Conservation (phyloP, 35 echinoderm and acorn worm species). For the Lytechinus pictus region DNA sequence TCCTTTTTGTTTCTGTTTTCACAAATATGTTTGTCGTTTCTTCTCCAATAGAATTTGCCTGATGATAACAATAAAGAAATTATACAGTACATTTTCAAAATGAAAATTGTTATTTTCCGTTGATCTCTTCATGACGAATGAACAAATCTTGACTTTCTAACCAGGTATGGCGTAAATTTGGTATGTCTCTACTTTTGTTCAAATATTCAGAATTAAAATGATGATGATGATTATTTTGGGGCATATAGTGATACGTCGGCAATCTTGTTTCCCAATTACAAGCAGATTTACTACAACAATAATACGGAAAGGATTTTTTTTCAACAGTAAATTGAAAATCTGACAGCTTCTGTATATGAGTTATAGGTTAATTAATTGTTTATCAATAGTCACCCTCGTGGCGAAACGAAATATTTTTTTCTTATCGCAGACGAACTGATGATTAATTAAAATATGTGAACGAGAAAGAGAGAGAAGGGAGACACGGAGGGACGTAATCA, state of each 20-base stretch:
- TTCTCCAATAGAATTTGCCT: no score
- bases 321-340: not conserved
- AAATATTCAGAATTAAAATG: not conserved
- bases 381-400: not conserved
- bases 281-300: not conserved
- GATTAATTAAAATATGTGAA: not conserved
- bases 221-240: not conserved
- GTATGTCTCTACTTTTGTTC: not conserved
- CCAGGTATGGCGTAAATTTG: not conserved
- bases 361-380: not conserved
- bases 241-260: no score
- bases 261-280: no score
- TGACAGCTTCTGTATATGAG: not conserved
- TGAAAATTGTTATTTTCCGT: not conserved
- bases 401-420: not conserved
- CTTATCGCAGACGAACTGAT: not conserved
- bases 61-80: no score
- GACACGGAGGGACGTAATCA: not conserved
- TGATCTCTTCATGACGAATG: not conserved
- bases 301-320: not conserved
- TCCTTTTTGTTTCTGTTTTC: no score
- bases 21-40: no score
- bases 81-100: not conserved
- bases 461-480: not conserved
- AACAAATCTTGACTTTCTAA: not conserved